Percentiles rank a stretch among this genome's conserved stretches.
phyloP scores from a whole-genome alignment of 2,888 invertebrate species.

The Erebia palarica region DNA sequence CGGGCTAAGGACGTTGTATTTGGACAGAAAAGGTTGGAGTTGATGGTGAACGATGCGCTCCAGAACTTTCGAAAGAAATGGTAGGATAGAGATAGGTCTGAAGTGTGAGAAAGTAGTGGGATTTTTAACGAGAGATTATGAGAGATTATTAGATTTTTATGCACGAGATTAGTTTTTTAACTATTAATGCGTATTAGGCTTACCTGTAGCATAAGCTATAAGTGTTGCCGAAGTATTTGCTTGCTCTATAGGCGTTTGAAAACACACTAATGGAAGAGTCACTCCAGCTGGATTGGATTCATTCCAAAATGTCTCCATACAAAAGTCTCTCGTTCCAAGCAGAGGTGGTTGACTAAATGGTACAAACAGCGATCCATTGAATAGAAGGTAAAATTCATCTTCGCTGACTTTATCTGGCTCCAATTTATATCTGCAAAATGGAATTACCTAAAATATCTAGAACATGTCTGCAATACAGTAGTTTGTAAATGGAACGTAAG shows the following conservation, averaged over 20 bases:
- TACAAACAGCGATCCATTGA: constrained; percentile 82
- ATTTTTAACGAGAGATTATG: no score
- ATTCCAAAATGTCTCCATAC: constrained; percentile 83
- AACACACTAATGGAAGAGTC: constrained; percentile 82
- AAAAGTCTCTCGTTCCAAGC: constrained; percentile 79
- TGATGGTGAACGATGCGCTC: no score
- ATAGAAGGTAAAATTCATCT: constrained; percentile 82
- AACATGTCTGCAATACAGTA: not conserved
- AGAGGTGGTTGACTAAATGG: constrained; percentile 73
- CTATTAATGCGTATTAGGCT: constrained; percentile 5
- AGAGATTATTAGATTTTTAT: no score
- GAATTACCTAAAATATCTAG: not conserved
- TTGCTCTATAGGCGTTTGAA: constrained; percentile 61
- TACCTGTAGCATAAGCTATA: constrained; percentile 72
- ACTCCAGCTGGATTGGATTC: constrained; percentile 68
- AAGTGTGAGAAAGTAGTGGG: no score
- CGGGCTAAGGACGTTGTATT: no score
- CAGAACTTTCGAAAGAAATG: no score
- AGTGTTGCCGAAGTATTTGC: constrained; percentile 64
- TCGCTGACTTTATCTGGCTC: constrained; percentile 70
- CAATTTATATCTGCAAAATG: constrained; percentile 75
- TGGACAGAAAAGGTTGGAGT: no score
- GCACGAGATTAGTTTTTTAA: no score
- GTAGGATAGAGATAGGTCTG: no score
- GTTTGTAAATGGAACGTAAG: not conserved